These are phyloP conservation scores for Alauda arvensis DNA, from an alignment of 2,797 vertebrate species.

Conservation along the genomic window DNA sequence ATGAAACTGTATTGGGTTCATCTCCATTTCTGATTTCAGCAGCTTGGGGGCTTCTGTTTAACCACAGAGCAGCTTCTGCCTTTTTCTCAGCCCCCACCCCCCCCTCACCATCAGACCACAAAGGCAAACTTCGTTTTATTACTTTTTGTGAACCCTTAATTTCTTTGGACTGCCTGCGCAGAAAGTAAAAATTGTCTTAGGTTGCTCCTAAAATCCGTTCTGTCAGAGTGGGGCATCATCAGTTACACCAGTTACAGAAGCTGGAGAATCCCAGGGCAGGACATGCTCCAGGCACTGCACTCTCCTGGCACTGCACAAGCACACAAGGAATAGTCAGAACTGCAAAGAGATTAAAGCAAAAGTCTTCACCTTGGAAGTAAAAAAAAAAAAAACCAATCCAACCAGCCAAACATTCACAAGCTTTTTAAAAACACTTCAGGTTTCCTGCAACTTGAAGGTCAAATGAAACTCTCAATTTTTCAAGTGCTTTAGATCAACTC, in stretches of 20 bases:
- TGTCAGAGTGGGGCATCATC: not conserved
- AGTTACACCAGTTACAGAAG: not conserved
- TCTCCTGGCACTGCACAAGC: not conserved
- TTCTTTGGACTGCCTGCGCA: not conserved
- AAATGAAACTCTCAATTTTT: not conserved
- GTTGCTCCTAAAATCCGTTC: not conserved
- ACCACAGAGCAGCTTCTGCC: accelerated
- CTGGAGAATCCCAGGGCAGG: not conserved
- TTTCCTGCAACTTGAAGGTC: not conserved
- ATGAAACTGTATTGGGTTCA: not conserved
- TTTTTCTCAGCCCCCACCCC: not conserved
- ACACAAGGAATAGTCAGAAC: not conserved
- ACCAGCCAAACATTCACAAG: not conserved
- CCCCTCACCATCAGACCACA: not conserved
- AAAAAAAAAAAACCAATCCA: not conserved
- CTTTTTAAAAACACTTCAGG: not conserved
- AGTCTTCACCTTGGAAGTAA: not conserved
- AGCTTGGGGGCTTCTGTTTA: not conserved
- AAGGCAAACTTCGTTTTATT: not conserved
- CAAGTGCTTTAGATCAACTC: not conserved
- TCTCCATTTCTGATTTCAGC: not conserved
- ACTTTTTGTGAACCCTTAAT: not conserved
- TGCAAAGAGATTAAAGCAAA: not conserved
- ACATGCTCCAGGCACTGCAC: not conserved
- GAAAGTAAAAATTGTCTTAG: not conserved